Percentiles rank a stretch among this genome's conserved stretches.
Evolutionary conservation across 2,888 invertebrate genomes (phyloP).

Genomic region (Ennomos quercinarius): DNA sequence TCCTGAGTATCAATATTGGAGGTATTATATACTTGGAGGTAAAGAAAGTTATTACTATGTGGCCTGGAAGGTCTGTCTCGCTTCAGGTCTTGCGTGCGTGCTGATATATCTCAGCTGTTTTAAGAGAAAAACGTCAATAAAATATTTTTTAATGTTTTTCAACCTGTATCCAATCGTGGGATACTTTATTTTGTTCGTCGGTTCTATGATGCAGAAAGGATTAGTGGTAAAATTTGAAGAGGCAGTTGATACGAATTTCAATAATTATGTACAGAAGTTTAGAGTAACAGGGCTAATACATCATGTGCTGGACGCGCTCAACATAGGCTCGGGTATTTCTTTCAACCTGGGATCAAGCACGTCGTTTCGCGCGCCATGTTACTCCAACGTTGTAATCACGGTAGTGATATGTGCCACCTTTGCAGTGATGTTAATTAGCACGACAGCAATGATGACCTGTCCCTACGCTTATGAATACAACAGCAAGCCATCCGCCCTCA

Average conservation of each 20-base stretch:
- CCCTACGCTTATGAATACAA: conserved; percentile 62
- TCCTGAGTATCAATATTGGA: conserved; percentile 74
- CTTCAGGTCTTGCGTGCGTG: conserved; percentile 56
- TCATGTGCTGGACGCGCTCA: conserved; percentile 55
- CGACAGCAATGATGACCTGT: conserved; percentile 64
- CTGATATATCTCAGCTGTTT: conserved; percentile 61
- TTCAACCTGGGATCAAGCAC: conserved; percentile 59
- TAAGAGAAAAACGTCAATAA: conserved; percentile 54
- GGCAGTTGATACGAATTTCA: conserved; percentile 62
- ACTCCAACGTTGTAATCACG: conserved; percentile 62
- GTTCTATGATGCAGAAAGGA: conserved; percentile 74
- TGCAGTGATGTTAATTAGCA: conserved; percentile 51
- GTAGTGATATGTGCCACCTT: conserved; percentile 51
- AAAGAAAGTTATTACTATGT: conserved; percentile 41
- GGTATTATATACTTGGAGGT: conserved; percentile 47
- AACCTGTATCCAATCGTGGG: conserved; percentile 54
- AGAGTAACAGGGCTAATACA: conserved; percentile 49
- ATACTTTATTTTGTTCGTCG: conserved; percentile 58
- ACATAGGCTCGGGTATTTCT: conserved; percentile 64
- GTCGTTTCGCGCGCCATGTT: conserved; percentile 68
- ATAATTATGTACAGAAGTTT: conserved; percentile 47
- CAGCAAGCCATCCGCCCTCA: conserved; percentile 43
- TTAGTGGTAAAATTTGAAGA: conserved; percentile 59
- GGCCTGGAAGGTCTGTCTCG: conserved; percentile 68
- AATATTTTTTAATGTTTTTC: conserved; percentile 50